Evolutionary conservation across 1,140 invertebrate species (phyloP).

Genomic region (Zaprionus ornatus): DNA sequence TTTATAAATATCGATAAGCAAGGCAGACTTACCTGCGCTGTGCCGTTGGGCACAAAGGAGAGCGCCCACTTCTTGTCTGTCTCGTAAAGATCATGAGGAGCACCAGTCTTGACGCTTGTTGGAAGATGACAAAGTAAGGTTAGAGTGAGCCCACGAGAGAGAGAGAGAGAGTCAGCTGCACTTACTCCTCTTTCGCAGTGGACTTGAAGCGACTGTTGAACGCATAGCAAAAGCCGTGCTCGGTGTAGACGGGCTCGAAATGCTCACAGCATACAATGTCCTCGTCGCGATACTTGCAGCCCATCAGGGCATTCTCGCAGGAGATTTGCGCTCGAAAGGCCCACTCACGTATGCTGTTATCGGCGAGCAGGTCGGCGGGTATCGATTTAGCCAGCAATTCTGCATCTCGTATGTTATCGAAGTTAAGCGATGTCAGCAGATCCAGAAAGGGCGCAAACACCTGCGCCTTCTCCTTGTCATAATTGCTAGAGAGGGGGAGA

Average conservation of each 20-base stretch:
- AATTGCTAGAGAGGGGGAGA: constrained; percentile 44
- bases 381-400: constrained; percentile 49
- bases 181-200: constrained; percentile 69
- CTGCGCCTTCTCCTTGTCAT: constrained; percentile 53
- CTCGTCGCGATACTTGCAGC: constrained; percentile 87
- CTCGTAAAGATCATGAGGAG: constrained; percentile 80
- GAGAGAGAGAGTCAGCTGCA: not conserved
- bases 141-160: not conserved
- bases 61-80: constrained; percentile 83
- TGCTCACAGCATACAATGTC: constrained; percentile 86
- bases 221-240: constrained; percentile 89
- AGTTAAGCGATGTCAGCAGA: constrained; percentile 78
- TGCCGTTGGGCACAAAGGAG: constrained; percentile 73
- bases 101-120: constrained; percentile 57
- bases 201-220: constrained; percentile 87
- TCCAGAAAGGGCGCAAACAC: constrained; percentile 73
- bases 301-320: constrained; percentile 65
- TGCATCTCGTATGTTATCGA: constrained; percentile 71
- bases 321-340: constrained; percentile 63
- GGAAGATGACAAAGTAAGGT: not conserved
- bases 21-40: constrained; percentile 52
- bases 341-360: constrained; percentile 61
- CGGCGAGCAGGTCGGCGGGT: constrained; percentile 46
- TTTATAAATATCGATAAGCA: too few species aligned
- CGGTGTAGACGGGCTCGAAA: constrained; percentile 88